phyloP scores from a whole-genome alignment of 2,888 invertebrate species.

The Aelia acuminata region DNA sequence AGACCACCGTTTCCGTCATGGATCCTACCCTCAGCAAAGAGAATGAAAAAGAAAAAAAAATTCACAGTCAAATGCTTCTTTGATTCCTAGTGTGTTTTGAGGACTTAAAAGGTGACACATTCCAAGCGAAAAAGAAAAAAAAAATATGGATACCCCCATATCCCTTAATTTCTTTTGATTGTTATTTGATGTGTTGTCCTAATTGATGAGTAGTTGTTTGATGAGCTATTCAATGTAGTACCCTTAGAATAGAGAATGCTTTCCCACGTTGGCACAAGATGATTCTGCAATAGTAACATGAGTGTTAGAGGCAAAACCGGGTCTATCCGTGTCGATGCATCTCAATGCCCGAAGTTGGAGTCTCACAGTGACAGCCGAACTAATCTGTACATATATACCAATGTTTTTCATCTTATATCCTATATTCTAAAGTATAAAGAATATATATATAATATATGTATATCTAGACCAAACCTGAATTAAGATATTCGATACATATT shows the following conservation, averaged over 20 bases:
- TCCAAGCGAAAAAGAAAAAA: neutral
- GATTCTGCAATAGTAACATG: neutral
- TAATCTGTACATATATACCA: slow-evolving; percentile 53
- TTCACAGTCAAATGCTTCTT: slow-evolving; percentile 31
- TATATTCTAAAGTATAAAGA: slow-evolving; percentile 54
- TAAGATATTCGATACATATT: slow-evolving; percentile 22
- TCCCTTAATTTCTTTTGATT: slow-evolving; percentile 8
- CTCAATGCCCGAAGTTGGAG: neutral
- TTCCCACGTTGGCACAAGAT: neutral
- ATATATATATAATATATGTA: slow-evolving; percentile 34
- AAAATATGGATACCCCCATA: neutral
- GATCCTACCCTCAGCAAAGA: slow-evolving; percentile 3
- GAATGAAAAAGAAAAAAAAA: slow-evolving; percentile 28
- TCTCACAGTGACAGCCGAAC: slow-evolving; percentile 29
- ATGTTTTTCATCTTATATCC: slow-evolving; percentile 56
- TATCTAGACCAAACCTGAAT: slow-evolving; percentile 48
- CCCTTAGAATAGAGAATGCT: slow-evolving; percentile 23
- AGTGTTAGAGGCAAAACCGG: neutral
- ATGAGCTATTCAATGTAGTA: slow-evolving; percentile 39
- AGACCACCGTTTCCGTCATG: slow-evolving; percentile 14
- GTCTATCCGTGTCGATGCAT: slow-evolving; percentile 11
- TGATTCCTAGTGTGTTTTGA: slow-evolving; percentile 3
- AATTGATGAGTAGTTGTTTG: slow-evolving; percentile 27
- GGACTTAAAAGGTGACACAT: slow-evolving; percentile 24
- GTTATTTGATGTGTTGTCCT: slow-evolving; percentile 47